These are phyloP conservation scores for Acrossocheilus fasciatus DNA, from an alignment of 2,797 vertebrate genomes.

Conservation along the genomic window DNA sequence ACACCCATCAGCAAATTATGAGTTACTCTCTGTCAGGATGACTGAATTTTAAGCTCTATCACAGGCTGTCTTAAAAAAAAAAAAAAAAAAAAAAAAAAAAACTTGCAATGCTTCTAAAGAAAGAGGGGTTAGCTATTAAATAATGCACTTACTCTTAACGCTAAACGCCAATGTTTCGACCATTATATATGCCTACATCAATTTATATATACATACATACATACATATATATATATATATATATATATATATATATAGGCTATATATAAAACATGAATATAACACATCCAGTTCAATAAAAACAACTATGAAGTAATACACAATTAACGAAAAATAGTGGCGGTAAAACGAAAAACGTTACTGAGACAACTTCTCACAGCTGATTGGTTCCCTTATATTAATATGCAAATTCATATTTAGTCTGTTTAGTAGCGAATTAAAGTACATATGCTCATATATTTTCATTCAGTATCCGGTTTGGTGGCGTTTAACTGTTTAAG, in stretches of 20 bases:
- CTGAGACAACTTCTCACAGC: background rate
- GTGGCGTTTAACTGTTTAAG: background rate
- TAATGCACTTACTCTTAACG: constrained; percentile 9
- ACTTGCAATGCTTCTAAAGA: background rate
- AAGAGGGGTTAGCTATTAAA: background rate
- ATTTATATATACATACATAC: too few species aligned
- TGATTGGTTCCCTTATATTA: constrained; percentile 15
- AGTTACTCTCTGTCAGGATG: constrained; percentile 50
- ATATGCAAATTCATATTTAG: background rate
- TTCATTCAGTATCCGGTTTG: background rate
- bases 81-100: background rate
- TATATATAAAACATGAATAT: background rate
- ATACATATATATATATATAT: background rate
- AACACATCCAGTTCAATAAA: background rate
- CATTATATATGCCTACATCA: background rate
- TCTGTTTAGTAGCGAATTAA: too few species aligned
- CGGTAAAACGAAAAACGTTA: background rate
- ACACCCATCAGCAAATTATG: constrained; percentile 62
- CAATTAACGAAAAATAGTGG: background rate
- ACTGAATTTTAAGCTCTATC: constrained; percentile 43
- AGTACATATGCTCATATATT: background rate
- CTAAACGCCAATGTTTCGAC: background rate
- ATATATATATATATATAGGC: background rate
- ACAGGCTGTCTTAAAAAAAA: background rate
- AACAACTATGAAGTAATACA: background rate